These are phyloP conservation scores for Molanna angustata DNA, from an alignment of 2,888 invertebrate species.

Conservation along the genomic window DNA sequence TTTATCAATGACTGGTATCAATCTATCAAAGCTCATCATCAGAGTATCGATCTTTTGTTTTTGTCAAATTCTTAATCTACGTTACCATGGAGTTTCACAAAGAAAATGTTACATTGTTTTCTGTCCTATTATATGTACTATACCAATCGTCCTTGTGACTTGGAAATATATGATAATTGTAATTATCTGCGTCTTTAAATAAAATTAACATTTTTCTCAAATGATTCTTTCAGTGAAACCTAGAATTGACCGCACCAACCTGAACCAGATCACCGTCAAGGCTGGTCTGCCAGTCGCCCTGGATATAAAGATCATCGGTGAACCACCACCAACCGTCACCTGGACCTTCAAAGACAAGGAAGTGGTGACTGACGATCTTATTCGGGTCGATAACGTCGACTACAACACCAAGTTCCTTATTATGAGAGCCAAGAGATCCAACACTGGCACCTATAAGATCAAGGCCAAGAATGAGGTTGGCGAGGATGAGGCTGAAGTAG, in stretches of 20 bases:
- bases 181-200: too few species aligned
- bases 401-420: constrained; percentile 90
- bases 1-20: too few species aligned
- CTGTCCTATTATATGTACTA: too few species aligned
- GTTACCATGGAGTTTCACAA: too few species aligned
- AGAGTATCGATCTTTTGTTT: too few species aligned
- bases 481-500: constrained; percentile 87
- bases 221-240: constrained; percentile 78
- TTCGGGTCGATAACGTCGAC: constrained; percentile 79
- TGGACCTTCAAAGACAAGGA: constrained; percentile 81
- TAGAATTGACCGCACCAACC: constrained; percentile 86
- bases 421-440: constrained; percentile 73
- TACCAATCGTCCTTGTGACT: too few species aligned
- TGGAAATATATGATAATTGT: too few species aligned
- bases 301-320: constrained; percentile 87
- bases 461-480: constrained; percentile 91
- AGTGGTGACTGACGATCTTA: constrained; percentile 57
- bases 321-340: constrained; percentile 88
- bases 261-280: constrained; percentile 81
- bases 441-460: constrained; percentile 86
- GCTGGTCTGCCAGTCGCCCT: constrained; percentile 83
- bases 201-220: too few species aligned
- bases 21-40: too few species aligned
- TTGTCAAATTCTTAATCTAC: too few species aligned
- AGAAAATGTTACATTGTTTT: too few species aligned